A percentile compares a stretch with the other conserved stretches of the same genome.
phyloP scores from a whole-genome alignment of 2,888 invertebrate genomes.

The Hermodice carunculata region DNA sequence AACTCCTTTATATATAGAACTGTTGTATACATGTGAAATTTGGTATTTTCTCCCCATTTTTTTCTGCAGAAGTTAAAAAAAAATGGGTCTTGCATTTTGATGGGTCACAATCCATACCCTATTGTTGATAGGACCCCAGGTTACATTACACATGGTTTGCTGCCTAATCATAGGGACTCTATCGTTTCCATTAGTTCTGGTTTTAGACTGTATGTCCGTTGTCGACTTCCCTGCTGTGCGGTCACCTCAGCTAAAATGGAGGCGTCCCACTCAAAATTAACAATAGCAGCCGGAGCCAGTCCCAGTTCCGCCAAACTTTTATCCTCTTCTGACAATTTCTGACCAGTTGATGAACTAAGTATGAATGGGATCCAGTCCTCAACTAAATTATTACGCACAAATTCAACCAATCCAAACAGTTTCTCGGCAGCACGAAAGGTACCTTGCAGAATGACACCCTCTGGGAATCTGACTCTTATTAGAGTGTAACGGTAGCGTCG shows the following conservation, averaged over 20 bases:
- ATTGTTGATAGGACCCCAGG: no score
- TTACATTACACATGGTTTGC: no score
- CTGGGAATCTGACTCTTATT: slow-evolving; percentile 89
- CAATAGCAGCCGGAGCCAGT: slow-evolving; percentile 85
- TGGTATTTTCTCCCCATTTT: no score
- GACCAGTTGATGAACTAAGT: slow-evolving; percentile 79
- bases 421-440: slow-evolving; percentile 90
- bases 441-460: slow-evolving; percentile 76
- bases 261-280: slow-evolving; percentile 81
- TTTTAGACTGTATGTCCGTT: slow-evolving; percentile 75
- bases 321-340: slow-evolving; percentile 79
- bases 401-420: slow-evolving; percentile 80
- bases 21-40: no score
- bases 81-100: no score
- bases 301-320: slow-evolving; percentile 81
- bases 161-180: slow-evolving; percentile 27
- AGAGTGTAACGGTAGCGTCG: slow-evolving; percentile 81
- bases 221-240: slow-evolving; percentile 50
- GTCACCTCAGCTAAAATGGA: slow-evolving; percentile 53
- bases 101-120: no score
- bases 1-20: no score
- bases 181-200: slow-evolving; percentile 79
- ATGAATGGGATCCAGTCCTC: slow-evolving; percentile 78
- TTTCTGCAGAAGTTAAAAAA: no score
- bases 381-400: slow-evolving; percentile 83